These are phyloP conservation scores for Orius insidiosus DNA, from an alignment of 1,140 invertebrate species.

Conservation along the genomic window DNA sequence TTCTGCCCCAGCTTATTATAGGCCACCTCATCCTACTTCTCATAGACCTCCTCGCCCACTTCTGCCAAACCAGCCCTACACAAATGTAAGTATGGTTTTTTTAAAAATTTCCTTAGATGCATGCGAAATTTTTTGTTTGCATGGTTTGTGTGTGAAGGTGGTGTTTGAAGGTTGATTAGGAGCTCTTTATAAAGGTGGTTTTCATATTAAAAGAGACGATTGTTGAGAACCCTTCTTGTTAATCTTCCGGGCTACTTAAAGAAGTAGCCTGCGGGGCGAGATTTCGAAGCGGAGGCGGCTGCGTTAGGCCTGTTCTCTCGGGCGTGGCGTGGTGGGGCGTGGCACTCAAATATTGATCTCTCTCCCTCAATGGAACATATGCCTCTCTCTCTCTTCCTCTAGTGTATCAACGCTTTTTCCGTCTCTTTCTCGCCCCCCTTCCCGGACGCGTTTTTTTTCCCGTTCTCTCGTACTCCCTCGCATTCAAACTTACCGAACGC, in stretches of 20 bases:
- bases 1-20: slow-evolving; percentile 12
- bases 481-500: neutral
- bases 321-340: slow-evolving; percentile 1
- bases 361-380: slow-evolving; percentile 6
- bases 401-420: slow-evolving; percentile 1
- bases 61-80: slow-evolving; percentile 8
- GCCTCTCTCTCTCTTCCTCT: slow-evolving; percentile 4
- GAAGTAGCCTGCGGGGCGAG: no score
- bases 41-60: slow-evolving; percentile 8
- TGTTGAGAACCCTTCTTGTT: no score
- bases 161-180: no score
- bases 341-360: slow-evolving; percentile 11
- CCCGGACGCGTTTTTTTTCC: neutral
- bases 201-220: no score
- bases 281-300: no score
- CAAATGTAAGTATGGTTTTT: slow-evolving; percentile 9
- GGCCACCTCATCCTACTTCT: slow-evolving; percentile 10
- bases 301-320: no score
- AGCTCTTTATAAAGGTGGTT: no score
- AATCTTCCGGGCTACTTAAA: no score
- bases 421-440: slow-evolving; percentile 3
- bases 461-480: neutral
- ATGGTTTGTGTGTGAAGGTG: no score
- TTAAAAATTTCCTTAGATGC: neutral
- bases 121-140: neutral